A percentile compares a stretch with the other conserved stretches of the same genome.
Evolutionary conservation across 92 coral and sea anemone species (phyloP).

Genomic region (Siderastrea radians): DNA sequence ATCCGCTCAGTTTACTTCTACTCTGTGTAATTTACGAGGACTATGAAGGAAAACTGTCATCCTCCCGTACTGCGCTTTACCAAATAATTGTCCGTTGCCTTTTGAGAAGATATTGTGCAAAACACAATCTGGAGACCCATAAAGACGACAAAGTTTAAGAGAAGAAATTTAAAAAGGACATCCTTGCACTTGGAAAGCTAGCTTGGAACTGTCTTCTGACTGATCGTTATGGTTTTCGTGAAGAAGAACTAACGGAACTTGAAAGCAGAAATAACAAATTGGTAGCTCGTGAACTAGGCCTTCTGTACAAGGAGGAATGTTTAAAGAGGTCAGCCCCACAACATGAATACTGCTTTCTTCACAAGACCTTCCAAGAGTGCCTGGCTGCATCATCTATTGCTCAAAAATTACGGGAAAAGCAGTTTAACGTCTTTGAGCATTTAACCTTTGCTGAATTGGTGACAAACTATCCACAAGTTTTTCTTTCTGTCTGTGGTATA

Average conservation of each 20-base stretch:
- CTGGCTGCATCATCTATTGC: neutral
- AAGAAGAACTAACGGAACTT: neutral
- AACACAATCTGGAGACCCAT: neutral
- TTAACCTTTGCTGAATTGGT: neutral
- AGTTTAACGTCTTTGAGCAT: slow-evolving; percentile 1
- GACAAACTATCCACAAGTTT: neutral
- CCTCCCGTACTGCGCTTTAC: slow-evolving; percentile 6
- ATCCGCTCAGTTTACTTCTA: slow-evolving; percentile 30
- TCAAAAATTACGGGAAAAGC: neutral
- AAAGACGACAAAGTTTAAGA: neutral
- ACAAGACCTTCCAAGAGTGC: slow-evolving; percentile 19
- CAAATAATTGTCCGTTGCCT: slow-evolving; percentile 9
- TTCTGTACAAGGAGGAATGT: slow-evolving; percentile 13
- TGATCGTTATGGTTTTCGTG: slow-evolving; percentile 8
- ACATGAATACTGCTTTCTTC: slow-evolving; percentile 27
- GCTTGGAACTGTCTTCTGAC: slow-evolving; percentile 6
- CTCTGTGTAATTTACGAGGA: slow-evolving; percentile 30
- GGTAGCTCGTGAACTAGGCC: neutral
- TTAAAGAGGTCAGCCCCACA: neutral
- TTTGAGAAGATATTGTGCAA: neutral
- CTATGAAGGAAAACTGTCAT: slow-evolving; percentile 1
- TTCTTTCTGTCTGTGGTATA: slow-evolving; percentile 1
- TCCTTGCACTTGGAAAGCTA: slow-evolving; percentile 2
- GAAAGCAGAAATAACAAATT: neutral
- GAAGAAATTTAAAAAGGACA: neutral